phyloP scores from a whole-genome alignment of 2,113 vertebrate species.

The Regulus satrapa region DNA sequence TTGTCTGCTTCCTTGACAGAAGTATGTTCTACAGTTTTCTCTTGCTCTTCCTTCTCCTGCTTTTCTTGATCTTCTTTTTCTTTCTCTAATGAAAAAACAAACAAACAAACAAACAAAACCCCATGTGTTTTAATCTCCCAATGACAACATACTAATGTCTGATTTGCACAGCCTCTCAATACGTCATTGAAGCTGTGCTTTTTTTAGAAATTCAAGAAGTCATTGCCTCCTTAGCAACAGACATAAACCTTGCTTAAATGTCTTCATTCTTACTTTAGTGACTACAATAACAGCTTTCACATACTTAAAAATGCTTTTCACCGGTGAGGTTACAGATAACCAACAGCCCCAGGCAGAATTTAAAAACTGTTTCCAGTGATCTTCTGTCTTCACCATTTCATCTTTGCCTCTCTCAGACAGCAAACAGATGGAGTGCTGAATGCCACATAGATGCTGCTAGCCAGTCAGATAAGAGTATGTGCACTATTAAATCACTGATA shows the following conservation, averaged over 20 bases:
- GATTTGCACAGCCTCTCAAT: not conserved
- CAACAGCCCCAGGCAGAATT: not conserved
- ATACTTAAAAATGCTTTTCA: not conserved
- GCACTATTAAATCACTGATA: not conserved
- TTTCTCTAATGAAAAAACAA: constrained; percentile 14
- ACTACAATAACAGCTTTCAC: not conserved
- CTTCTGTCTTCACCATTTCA: not conserved
- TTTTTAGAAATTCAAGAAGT: not conserved
- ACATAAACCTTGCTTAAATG: not conserved
- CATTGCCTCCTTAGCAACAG: not conserved
- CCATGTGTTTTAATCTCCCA: not conserved
- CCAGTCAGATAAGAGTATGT: not conserved
- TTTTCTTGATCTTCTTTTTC: constrained; percentile 48
- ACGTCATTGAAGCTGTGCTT: not conserved
- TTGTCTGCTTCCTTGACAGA: constrained; percentile 25
- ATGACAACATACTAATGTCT: not conserved
- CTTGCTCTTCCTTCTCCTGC: constrained; percentile 22
- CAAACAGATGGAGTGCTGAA: not conserved
- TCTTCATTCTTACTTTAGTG: not conserved
- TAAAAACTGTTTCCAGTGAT: not conserved
- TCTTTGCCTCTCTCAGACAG: not conserved
- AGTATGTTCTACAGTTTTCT: not conserved
- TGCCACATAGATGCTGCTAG: not conserved
- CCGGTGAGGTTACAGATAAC: not conserved
- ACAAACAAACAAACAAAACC: too few species aligned